Evolutionary conservation across 2,113 vertebrate species (phyloP).

Genomic region (Glareola pratincola): DNA sequence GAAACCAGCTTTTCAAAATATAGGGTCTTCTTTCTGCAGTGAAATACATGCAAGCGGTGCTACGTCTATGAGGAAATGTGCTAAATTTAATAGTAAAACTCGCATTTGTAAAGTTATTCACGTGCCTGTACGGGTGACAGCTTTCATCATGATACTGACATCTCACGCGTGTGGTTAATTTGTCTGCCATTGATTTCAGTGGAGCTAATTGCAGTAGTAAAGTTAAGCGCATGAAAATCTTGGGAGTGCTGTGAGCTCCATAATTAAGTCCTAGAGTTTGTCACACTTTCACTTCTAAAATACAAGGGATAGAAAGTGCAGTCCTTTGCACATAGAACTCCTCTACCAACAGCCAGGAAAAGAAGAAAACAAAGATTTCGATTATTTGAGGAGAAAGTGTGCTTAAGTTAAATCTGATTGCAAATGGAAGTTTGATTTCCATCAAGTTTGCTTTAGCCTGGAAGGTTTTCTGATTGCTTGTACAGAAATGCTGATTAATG

Average conservation of each 20-base stretch:
- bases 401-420: not conserved
- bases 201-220: not conserved
- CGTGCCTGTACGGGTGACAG: not conserved
- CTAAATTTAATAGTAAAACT: not conserved
- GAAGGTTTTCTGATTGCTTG: slow-evolving; percentile 30
- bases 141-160: not conserved
- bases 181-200: not conserved
- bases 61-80: not conserved
- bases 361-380: not conserved
- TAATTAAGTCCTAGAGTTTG: not conserved
- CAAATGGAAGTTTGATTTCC: not conserved
- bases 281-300: not conserved
- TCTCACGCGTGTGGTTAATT: not conserved
- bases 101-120: not conserved
- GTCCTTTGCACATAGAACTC: not conserved
- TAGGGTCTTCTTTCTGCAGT: not conserved
- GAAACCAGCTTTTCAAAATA: not conserved
- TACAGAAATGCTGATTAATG: slow-evolving; percentile 59
- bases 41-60: not conserved
- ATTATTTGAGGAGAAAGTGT: not conserved
- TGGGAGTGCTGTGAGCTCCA: not conserved
- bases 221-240: not conserved
- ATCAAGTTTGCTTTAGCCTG: slow-evolving; percentile 7
- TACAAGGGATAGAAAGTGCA: not conserved
- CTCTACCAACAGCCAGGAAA: not conserved